phyloP scores from a whole-genome alignment of 2,113 vertebrate species.

The Ahaetulla prasina region DNA sequence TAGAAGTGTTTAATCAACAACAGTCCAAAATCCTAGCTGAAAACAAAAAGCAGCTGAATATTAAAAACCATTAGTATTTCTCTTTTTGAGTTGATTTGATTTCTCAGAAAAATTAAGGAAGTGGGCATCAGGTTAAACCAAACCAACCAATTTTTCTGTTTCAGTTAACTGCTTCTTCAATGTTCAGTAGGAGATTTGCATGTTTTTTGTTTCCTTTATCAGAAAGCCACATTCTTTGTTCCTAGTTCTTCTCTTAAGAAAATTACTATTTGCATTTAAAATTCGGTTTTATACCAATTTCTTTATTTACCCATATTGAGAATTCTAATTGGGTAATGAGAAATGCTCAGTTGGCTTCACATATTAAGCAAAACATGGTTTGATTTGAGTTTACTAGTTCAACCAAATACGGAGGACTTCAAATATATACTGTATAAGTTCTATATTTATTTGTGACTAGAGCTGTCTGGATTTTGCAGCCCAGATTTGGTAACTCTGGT shows the following conservation, averaged over 20 bases:
- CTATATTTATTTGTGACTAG: not conserved
- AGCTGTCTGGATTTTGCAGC: not conserved
- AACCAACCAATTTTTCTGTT: not conserved
- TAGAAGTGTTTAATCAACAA: not conserved
- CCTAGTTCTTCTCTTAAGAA: not conserved
- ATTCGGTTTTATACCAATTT: not conserved
- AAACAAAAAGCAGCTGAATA: not conserved
- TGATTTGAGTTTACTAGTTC: not conserved
- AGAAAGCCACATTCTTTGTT: not conserved
- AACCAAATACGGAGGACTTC: not conserved
- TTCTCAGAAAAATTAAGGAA: not conserved
- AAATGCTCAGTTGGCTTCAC: not conserved
- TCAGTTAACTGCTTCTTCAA: not conserved
- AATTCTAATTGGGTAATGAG: not conserved
- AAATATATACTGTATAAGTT: not conserved
- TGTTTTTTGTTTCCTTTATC: not conserved
- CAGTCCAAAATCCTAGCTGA: not conserved
- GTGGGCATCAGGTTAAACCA: not conserved
- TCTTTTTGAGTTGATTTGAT: not conserved
- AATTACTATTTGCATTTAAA: not conserved
- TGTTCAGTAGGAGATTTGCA: not conserved
- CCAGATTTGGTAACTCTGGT: not conserved
- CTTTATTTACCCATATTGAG: not conserved
- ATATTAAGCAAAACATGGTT: not conserved
- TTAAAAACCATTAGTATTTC: not conserved